Conservation (phyloP, 35 echinoderm and acorn worm genomes). For the Heliocidaris tuberculata region DNA sequence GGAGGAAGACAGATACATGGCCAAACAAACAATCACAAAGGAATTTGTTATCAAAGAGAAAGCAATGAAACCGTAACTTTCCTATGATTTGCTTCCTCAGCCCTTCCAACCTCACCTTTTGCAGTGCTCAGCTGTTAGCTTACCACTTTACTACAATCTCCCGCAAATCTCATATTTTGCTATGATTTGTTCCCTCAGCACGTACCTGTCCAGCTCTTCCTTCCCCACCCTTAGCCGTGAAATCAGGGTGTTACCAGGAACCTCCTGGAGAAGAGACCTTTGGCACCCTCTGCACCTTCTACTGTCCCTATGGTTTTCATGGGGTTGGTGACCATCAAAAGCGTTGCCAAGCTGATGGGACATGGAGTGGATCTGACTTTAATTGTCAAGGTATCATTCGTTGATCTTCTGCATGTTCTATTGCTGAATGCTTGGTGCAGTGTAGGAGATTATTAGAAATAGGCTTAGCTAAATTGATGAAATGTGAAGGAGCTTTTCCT, state of each 20-base stretch:
- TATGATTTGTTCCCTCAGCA: not conserved
- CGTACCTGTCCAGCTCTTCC: constrained; percentile 50
- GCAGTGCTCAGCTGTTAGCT: not conserved
- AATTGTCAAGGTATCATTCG: constrained; percentile 39
- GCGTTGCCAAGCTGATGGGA: constrained; percentile 57
- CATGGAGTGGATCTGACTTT: constrained; percentile 55
- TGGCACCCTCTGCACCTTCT: constrained; percentile 58
- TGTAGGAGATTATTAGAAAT: no score
- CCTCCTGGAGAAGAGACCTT: constrained; percentile 50
- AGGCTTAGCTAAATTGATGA: no score
- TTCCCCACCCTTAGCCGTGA: not conserved
- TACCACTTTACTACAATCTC: no score
- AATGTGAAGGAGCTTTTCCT: no score
- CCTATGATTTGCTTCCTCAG: not conserved
- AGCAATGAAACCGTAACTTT: no score
- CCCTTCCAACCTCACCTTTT: not conserved
- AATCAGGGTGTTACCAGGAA: constrained; percentile 39
- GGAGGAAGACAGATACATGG: no score
- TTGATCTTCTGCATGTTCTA: not conserved
- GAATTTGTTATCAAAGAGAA: no score
- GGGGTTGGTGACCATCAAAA: constrained; percentile 37
- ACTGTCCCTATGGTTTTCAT: constrained; percentile 55
- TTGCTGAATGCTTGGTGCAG: no score
- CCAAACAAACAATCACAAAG: no score
- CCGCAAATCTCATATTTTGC: no score